phyloP scores from a whole-genome alignment of 2,113 vertebrate genomes.

The Loxodonta africana region DNA sequence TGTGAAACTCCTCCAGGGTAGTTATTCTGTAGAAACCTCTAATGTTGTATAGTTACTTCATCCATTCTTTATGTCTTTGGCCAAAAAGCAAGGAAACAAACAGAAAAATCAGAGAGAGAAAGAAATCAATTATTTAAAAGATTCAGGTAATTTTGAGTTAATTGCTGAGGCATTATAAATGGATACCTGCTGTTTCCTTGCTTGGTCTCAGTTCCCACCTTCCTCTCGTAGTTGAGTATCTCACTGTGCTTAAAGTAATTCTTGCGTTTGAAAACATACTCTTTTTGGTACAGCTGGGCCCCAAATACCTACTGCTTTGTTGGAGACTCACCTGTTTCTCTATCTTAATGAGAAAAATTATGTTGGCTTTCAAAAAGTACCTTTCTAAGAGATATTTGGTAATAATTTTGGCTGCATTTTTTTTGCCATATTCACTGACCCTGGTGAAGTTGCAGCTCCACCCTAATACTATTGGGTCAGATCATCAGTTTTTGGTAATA shows the following conservation, averaged over 20 bases:
- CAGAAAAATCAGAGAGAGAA: neutral
- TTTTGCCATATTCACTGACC: neutral
- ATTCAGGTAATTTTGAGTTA: neutral
- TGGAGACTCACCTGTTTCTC: neutral
- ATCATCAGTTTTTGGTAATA: conserved; percentile 18
- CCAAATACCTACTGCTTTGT: neutral
- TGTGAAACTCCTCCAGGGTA: neutral
- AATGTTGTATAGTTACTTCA: neutral
- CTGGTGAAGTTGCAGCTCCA: neutral
- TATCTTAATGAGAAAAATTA: conserved; percentile 9
- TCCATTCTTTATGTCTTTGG: neutral
- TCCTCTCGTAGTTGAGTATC: neutral
- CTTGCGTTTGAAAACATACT: neutral
- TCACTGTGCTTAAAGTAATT: neutral
- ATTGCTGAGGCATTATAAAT: neutral
- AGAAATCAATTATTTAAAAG: neutral
- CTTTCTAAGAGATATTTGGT: neutral
- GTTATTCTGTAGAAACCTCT: neutral
- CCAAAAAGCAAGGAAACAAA: neutral
- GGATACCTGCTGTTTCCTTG: neutral
- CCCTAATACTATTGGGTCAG: neutral
- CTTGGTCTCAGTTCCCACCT: neutral
- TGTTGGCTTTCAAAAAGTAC: neutral
- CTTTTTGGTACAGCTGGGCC: neutral
- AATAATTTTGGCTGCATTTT: conserved; percentile 28